Base-by-base conservation (phyloP, 1,140 invertebrate genomes). In the Littorina saxatilis region DNA sequence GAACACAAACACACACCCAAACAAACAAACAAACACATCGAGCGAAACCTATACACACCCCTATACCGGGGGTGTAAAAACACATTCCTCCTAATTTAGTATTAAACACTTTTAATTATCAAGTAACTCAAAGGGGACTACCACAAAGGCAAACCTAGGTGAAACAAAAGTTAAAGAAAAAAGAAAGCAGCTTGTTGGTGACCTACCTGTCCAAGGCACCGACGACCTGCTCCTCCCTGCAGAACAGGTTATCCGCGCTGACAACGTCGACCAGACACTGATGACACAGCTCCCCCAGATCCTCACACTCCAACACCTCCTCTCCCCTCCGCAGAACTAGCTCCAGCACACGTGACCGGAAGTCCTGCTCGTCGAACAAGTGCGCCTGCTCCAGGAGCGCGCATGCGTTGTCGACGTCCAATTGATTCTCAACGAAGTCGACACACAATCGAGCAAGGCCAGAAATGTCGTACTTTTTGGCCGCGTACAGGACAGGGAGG, bases 391-490 rank as follows among this genome's bases (percentile, higher is more conserved):
- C 82, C 40, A 87, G 47, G 29, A 87, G 80, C 9, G 75, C 50
- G 79, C 87, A 97, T 15, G 96, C 96, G 93, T 97, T 97, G 83
- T 96, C 95, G 32, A 94, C 94, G 37, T 94, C 94, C 39, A 97
- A 92, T 89, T 96, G 96, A 37, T 94, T 94, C 87, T 96, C 95
- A n/a, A 97, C 92, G 91, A 96, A 96, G 87, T 96, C 95, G 1
- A 96, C 95, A 92, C 96, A 97, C 84, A 95, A 95, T 81, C 95
- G 95, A 88, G 96, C 95, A 79, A 97, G 91, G 17, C 95, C 95
- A 5, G 95, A 94, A 0, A 97, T 95, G 1, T 95, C 95, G 92
- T 97, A 97, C 87, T 97, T 97, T 87, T 96, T 96, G n/a, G 96
- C 96, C 1, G 96, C 96, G 87, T 97, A 96, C 40, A 97, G 90